A percentile compares a stretch with the other conserved stretches of the same genome.
Conservation (phyloP, 2,888 invertebrate species). For the Acanthosepion pharaonis region DNA sequence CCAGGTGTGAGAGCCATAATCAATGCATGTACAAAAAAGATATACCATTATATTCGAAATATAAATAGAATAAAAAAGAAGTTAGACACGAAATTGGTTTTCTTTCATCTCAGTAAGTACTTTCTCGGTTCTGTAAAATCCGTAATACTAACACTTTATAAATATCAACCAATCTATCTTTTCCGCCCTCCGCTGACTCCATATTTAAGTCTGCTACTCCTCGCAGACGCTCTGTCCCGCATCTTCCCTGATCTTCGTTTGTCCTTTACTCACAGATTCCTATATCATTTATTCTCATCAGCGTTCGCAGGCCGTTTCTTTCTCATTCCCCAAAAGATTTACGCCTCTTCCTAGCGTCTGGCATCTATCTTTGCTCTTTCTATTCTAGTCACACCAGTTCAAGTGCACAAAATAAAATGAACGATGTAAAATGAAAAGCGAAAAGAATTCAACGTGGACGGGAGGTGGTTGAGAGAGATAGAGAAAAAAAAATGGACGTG, state of each 20-base stretch:
- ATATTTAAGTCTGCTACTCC: neutral
- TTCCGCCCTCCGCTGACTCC: neutral
- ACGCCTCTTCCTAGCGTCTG: neutral
- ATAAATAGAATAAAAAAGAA: too few species aligned
- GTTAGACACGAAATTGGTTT: neutral
- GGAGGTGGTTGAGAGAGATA: neutral
- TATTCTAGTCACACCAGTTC: slow-evolving; percentile 6
- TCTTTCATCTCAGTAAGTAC: neutral
- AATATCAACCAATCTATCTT: neutral
- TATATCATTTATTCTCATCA: slow-evolving; percentile 5
- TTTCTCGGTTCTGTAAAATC: neutral
- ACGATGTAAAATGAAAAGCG: neutral
- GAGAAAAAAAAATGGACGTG: neutral
- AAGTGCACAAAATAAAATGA: neutral
- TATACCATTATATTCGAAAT: too few species aligned
- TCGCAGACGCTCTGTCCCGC: neutral
- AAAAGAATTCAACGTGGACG: neutral
- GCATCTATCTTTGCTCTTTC: slow-evolving; percentile 20
- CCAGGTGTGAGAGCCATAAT: too few species aligned
- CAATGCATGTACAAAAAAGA: too few species aligned
- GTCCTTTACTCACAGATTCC: neutral
- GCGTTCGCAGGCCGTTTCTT: neutral
- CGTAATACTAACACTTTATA: neutral
- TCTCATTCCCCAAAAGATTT: neutral
- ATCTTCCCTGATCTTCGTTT: neutral